Evolutionary conservation across 2,888 invertebrate genomes (phyloP).

Genomic region (Monochamus alternatus): DNA sequence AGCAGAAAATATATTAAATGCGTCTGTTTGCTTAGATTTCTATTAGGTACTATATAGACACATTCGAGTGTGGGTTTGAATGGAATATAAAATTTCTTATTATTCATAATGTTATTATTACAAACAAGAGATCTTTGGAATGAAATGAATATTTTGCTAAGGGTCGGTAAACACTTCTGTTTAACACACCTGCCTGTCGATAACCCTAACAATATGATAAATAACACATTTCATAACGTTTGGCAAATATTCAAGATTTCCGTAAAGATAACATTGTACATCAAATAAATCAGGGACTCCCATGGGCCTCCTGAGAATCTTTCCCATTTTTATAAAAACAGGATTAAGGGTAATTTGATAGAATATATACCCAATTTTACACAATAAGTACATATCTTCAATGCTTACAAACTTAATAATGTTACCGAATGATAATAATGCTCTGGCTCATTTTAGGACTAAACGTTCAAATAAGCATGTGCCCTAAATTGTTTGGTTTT

Average conservation of each 20-base stretch:
- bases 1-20: slow-evolving; percentile 26
- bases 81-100: slow-evolving; percentile 32
- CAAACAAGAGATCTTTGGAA: slow-evolving; percentile 30
- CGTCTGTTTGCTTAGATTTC: slow-evolving; percentile 28
- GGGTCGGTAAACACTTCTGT: slow-evolving; percentile 33
- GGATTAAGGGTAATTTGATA: slow-evolving; percentile 25
- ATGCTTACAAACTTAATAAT: too few relatives aligned
- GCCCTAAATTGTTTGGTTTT: too few relatives aligned
- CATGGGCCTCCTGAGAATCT: slow-evolving; percentile 30
- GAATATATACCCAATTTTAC: not conserved
- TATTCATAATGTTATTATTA: slow-evolving; percentile 33
- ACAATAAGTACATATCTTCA: too few relatives aligned
- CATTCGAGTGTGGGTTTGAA: slow-evolving; percentile 24
- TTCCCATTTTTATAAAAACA: slow-evolving; percentile 10
- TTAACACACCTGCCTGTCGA: slow-evolving; percentile 28
- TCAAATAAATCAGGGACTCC: slow-evolving; percentile 18
- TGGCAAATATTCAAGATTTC: slow-evolving; percentile 33
- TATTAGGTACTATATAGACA: slow-evolving; percentile 13
- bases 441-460: too few relatives aligned
- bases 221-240: slow-evolving; percentile 32
- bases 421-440: too few relatives aligned
- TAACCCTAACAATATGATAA: slow-evolving; percentile 33
- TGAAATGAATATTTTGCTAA: slow-evolving; percentile 36
- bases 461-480: too few relatives aligned
- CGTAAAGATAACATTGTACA: slow-evolving; percentile 31